Evolutionary conservation across 2,113 vertebrate genomes (phyloP).

Genomic region (Trogon surrucura): DNA sequence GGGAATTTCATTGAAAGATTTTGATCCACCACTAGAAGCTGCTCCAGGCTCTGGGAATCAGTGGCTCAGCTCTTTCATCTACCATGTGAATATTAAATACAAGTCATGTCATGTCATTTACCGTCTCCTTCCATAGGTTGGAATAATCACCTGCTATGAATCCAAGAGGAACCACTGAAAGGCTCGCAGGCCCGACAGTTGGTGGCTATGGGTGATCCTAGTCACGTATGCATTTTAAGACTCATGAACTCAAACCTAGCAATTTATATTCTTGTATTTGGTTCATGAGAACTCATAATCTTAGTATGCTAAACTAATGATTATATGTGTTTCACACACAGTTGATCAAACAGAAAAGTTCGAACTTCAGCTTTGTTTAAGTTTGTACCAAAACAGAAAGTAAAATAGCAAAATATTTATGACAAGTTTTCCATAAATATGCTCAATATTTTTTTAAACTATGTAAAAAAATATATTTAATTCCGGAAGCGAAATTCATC

Average conservation of each 20-base stretch:
- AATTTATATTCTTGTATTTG: background rate
- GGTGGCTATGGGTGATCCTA: background rate
- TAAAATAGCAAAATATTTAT: background rate
- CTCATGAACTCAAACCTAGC: background rate
- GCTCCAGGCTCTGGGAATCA: background rate
- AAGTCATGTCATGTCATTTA: background rate
- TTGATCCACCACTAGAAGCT: background rate
- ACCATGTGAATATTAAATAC: background rate
- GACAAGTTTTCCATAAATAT: background rate
- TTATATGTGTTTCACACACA: background rate
- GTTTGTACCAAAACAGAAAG: background rate
- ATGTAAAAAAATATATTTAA: background rate
- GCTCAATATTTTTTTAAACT: background rate
- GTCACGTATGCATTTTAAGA: background rate
- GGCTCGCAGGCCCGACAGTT: accelerated
- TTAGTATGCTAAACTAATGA: background rate
- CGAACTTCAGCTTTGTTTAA: background rate
- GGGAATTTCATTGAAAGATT: background rate
- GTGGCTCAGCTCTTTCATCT: background rate
- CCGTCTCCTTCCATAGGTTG: background rate
- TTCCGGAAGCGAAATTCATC: background rate
- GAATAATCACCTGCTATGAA: background rate
- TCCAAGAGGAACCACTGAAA: background rate
- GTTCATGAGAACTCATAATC: background rate
- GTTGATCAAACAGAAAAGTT: background rate